Conservation (phyloP, 2,888 invertebrate genomes). For the Eumerus sabulonum region DNA sequence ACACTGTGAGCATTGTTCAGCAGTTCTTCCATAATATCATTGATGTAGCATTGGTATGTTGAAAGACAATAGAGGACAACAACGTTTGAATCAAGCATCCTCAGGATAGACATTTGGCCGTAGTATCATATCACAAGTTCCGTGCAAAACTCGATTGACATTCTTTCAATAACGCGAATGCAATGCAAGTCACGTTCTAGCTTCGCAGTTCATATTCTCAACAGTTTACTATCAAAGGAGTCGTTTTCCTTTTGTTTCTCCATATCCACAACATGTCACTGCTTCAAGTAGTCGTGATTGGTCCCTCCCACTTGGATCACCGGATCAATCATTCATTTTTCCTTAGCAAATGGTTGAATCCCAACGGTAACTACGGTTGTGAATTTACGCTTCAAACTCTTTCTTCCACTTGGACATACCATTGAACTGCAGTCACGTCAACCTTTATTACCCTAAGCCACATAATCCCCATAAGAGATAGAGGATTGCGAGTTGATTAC, state of each 20-base stretch:
- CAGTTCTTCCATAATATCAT: conserved; percentile 4
- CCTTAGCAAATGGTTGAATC: background rate
- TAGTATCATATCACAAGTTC: conserved; percentile 5
- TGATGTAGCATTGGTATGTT: conserved; percentile 25
- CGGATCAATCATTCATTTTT: conserved; percentile 15
- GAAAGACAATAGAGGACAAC: conserved; percentile 32
- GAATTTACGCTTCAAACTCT: too few species aligned
- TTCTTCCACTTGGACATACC: too few species aligned
- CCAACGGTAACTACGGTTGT: background rate
- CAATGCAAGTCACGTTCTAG: conserved; percentile 35
- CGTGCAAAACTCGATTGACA: conserved; percentile 3
- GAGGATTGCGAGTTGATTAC: too few species aligned
- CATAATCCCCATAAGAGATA: too few species aligned
- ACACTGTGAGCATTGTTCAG: conserved; percentile 1
- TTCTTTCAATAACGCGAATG: conserved; percentile 10
- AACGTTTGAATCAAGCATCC: background rate
- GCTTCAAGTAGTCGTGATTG: too few species aligned
- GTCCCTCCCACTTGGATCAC: background rate
- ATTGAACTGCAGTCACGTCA: too few species aligned
- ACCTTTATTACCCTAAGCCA: too few species aligned
- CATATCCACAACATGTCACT: too few species aligned
- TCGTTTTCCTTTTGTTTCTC: conserved; percentile 5
- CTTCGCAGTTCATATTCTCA: background rate
- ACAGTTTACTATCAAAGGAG: background rate
- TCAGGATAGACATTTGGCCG: conserved; percentile 12